A percentile compares a stretch with the other conserved stretches of the same genome.
phyloP scores from a whole-genome alignment of 2,888 invertebrate species.

The Eristalis arbustorum region DNA sequence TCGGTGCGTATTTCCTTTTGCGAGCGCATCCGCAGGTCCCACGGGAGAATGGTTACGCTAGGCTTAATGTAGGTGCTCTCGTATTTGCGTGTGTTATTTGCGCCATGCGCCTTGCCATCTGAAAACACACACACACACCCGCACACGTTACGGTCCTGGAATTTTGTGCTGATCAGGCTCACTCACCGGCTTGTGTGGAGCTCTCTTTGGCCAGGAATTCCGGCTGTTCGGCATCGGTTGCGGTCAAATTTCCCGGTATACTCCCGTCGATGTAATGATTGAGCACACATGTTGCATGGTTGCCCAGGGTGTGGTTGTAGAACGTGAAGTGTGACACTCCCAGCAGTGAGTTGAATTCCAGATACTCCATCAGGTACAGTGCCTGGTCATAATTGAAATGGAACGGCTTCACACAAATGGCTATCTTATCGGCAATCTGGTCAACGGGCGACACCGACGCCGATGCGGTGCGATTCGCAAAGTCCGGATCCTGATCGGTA shows the following conservation, averaged over 20 bases:
- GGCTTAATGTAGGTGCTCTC: conserved; percentile 75
- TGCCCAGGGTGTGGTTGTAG: conserved; percentile 93
- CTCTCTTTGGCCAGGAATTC: conserved; percentile 46
- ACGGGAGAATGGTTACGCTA: conserved; percentile 79
- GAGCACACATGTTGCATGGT: conserved; percentile 88
- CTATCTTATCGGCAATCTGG: conserved; percentile 82
- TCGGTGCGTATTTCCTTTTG: conserved; percentile 96
- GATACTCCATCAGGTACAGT: conserved; percentile 92
- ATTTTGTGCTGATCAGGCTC: background rate
- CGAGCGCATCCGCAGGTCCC: conserved; percentile 91
- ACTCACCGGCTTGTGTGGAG: conserved; percentile 56
- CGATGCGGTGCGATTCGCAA: conserved; percentile 71
- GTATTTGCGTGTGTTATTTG: conserved; percentile 71
- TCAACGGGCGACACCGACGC: conserved; percentile 72
- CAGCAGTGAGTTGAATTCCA: conserved; percentile 91
- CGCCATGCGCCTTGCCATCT: conserved; percentile 62
- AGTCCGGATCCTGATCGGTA: conserved; percentile 81
- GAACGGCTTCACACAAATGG: conserved; percentile 94
- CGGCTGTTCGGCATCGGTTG: conserved; percentile 73
- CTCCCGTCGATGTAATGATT: conserved; percentile 82
- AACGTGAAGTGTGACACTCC: conserved; percentile 94
- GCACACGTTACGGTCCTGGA: background rate
- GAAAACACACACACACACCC: background rate
- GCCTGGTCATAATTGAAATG: conserved; percentile 94
- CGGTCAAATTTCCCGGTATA: conserved; percentile 77